Evolutionary conservation across 1,140 invertebrate species (phyloP).

Genomic region (Drosophila pallidifrons): DNA sequence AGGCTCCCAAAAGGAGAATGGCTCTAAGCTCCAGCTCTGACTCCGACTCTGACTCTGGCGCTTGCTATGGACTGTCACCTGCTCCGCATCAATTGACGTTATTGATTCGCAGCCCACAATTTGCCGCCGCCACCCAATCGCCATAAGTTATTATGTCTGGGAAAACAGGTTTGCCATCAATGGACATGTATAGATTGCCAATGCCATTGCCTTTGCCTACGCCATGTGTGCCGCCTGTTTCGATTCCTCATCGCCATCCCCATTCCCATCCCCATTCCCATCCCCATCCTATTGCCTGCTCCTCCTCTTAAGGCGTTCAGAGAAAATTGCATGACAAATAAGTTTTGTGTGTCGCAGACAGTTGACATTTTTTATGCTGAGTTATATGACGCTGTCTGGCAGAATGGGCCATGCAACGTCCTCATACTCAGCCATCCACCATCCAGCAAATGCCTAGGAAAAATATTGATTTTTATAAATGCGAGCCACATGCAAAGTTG

Average conservation of each 20-base stretch:
- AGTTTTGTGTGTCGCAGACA: constrained; percentile 82
- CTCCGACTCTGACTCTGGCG: constrained; percentile 21
- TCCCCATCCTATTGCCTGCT: constrained; percentile 30
- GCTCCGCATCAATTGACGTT: constrained; percentile 71
- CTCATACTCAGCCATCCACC: constrained; percentile 20
- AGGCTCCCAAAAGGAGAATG: constrained; percentile 21
- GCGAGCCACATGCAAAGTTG: constrained; percentile 75
- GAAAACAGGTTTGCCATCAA: constrained; percentile 66
- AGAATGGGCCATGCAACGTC: constrained; percentile 41
- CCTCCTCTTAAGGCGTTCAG: constrained; percentile 69
- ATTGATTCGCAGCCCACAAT: constrained; percentile 78
- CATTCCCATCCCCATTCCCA: neutral
- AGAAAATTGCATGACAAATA: constrained; percentile 82
- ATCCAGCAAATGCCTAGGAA: constrained; percentile 32
- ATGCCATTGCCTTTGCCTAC: constrained; percentile 55
- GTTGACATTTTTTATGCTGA: constrained; percentile 81
- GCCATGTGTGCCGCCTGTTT: constrained; percentile 48
- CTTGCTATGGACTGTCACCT: constrained; percentile 58
- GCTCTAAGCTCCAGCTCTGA: constrained; percentile 10
- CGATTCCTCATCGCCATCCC: neutral
- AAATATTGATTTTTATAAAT: constrained; percentile 81
- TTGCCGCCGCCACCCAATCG: constrained; percentile 75
- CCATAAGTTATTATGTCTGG: constrained; percentile 79
- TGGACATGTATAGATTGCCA: constrained; percentile 73
- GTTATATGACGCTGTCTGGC: constrained; percentile 69